phyloP scores from a whole-genome alignment of 2,888 invertebrate species.

The Meta bourneti region DNA sequence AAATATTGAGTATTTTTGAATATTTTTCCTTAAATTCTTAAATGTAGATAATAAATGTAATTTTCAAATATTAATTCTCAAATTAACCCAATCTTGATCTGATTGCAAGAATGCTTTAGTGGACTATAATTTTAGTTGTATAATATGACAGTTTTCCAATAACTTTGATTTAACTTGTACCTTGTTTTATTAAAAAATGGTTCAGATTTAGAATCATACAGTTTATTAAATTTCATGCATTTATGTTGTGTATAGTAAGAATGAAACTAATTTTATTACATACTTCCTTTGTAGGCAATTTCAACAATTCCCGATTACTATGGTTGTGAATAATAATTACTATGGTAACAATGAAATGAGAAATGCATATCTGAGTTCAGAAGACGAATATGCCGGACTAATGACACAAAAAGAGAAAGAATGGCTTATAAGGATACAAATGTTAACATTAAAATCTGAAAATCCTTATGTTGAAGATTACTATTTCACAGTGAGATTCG shows the following conservation, averaged over 20 bases:
- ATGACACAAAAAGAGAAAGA: conserved; percentile 97
- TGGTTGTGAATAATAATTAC: conserved; percentile 41
- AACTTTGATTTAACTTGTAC: neutral
- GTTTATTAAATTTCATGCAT: neutral
- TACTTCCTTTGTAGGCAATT: neutral
- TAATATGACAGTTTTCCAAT: too few species aligned
- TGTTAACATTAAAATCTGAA: conserved; percentile 94
- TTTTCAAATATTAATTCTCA: neutral
- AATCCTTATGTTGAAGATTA: conserved; percentile 98
- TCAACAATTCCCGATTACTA: conserved; percentile 14
- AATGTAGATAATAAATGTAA: neutral
- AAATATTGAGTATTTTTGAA: neutral
- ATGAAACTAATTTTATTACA: neutral
- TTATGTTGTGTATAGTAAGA: too few species aligned
- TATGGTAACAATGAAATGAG: conserved; percentile 35
- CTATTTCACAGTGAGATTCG: conserved; percentile 88
- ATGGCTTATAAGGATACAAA: conserved; percentile 97
- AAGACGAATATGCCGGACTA: conserved; percentile 91
- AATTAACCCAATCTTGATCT: too few species aligned
- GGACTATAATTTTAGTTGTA: too few species aligned
- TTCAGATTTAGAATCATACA: neutral
- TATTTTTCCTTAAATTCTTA: neutral
- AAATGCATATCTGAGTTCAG: conserved; percentile 20
- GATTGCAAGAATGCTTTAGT: too few species aligned
- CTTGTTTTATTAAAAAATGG: neutral